These are phyloP conservation scores for Circaetus cinerascens DNA, from an alignment of 2,113 vertebrate species.

Conservation along the genomic window DNA sequence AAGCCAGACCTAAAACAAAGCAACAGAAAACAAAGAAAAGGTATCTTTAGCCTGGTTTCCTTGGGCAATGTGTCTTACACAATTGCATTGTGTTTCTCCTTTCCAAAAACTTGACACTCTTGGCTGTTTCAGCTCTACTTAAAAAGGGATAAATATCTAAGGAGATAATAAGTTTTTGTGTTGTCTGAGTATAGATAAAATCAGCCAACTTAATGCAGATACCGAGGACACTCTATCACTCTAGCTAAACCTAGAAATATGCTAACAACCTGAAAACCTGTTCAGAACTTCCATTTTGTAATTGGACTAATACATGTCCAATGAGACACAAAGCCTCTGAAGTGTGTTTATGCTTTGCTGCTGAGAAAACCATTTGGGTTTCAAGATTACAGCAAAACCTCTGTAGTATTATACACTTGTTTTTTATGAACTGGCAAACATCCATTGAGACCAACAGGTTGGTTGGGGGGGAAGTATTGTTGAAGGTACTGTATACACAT, in stretches of 20 bases:
- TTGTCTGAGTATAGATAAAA: background rate
- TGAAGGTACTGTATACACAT: background rate
- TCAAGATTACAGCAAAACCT: background rate
- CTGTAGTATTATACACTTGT: background rate
- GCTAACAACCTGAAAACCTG: background rate
- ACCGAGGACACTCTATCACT: background rate
- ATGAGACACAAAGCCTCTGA: background rate
- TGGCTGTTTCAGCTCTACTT: background rate
- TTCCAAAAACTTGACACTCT: background rate
- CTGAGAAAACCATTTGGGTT: background rate
- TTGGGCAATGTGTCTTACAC: background rate
- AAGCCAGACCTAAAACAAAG: background rate
- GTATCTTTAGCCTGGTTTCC: background rate
- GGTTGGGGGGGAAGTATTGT: fast-evolving
- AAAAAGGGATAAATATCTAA: background rate
- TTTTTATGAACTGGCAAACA: background rate
- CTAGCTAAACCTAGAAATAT: background rate
- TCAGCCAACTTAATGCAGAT: background rate
- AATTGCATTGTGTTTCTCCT: background rate
- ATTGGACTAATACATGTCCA: background rate
- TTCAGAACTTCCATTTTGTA: background rate
- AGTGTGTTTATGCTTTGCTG: background rate
- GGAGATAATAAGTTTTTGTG: background rate
- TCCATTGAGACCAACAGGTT: background rate
- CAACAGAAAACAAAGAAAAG: background rate